Conservation (phyloP, 2,888 invertebrate species). For the Hypsopygia costalis region DNA sequence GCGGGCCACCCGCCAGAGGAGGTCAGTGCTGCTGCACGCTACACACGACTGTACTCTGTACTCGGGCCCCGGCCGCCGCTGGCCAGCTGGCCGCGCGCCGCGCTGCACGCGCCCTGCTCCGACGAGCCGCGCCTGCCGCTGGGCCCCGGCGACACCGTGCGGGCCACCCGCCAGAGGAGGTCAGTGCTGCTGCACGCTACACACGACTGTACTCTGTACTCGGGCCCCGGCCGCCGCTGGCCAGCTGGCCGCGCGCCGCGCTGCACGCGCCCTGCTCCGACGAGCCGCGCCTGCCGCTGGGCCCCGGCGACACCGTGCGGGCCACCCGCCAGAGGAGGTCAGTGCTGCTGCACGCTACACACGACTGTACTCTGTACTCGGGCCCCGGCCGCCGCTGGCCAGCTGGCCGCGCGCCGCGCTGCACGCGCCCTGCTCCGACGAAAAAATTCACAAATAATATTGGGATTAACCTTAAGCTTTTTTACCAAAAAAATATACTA, state of each 20-base stretch:
- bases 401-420: constrained; percentile 42
- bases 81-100: constrained; percentile 38
- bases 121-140: constrained; percentile 92
- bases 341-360: too few relatives aligned
- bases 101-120: constrained; percentile 85
- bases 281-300: constrained; percentile 89
- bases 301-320: constrained; percentile 84
- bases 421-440: constrained; percentile 90
- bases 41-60: constrained; percentile 84
- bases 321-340: constrained; percentile 94
- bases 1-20: constrained; percentile 92
- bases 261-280: constrained; percentile 88
- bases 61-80: constrained; percentile 89
- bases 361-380: constrained; percentile 82
- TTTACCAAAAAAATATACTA: too few relatives aligned
- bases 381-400: constrained; percentile 87
- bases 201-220: constrained; percentile 83
- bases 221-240: constrained; percentile 88
- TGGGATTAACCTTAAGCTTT: too few relatives aligned
- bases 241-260: constrained; percentile 41
- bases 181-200: too few relatives aligned
- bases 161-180: constrained; percentile 93
- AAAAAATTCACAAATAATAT: too few relatives aligned
- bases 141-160: constrained; percentile 84
- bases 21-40: too few relatives aligned